Conservation (phyloP, 2,113 vertebrate species). For the Oreotrochilus melanogaster region DNA sequence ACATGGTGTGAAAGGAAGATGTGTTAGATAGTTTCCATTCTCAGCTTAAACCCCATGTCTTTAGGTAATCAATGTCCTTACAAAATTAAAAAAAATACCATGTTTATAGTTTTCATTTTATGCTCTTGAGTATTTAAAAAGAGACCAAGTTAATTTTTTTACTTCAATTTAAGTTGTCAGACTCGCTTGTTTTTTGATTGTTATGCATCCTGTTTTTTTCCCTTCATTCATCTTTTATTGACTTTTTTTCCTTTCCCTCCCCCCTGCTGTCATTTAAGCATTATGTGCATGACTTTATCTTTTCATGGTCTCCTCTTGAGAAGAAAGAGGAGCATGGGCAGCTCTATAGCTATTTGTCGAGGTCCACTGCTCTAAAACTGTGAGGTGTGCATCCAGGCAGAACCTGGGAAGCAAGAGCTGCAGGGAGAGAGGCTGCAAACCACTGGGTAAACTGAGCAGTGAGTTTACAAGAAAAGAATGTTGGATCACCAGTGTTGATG, state of each 20-base stretch:
- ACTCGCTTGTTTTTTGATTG: background rate
- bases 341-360: background rate
- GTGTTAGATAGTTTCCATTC: background rate
- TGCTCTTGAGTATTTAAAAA: background rate
- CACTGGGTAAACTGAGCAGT: conserved; percentile 44
- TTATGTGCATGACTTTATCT: background rate
- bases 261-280: background rate
- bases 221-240: background rate
- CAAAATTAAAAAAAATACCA: background rate
- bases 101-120: background rate
- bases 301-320: background rate
- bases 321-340: background rate
- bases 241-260: background rate
- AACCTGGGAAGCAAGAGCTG: conserved; percentile 29
- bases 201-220: background rate
- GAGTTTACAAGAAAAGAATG: conserved; percentile 60
- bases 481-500: conserved; percentile 37
- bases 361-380: background rate
- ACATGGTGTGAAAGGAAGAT: background rate
- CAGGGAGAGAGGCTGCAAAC: conserved; percentile 41
- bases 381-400: background rate
- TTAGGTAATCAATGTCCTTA: background rate
- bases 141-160: background rate
- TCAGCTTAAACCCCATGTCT: background rate
- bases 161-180: background rate